Percentiles rank a stretch among this genome's conserved stretches.
These are phyloP conservation scores for Lates calcarifer DNA, from an alignment of 2,113 vertebrate species.

Conservation along the genomic window DNA sequence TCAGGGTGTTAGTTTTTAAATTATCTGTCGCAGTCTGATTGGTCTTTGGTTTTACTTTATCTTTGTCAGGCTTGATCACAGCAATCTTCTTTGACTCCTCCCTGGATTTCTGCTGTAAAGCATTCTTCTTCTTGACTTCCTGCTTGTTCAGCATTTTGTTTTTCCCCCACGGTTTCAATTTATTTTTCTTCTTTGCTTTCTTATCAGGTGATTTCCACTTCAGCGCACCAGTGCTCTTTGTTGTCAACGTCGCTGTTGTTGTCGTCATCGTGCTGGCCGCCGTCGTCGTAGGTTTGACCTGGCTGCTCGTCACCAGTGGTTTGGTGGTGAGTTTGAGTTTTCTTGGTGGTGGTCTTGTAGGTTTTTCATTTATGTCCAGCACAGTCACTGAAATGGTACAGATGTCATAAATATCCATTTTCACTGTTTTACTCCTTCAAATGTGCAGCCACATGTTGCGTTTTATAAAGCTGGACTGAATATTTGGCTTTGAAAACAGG, in stretches of 20 bases:
- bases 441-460: constrained; percentile 14
- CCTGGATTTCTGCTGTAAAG: constrained; percentile 17
- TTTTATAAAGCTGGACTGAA: constrained; percentile 17
- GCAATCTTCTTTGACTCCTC: not conserved
- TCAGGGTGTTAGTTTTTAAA: not conserved
- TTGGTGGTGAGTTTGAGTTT: constrained; percentile 72
- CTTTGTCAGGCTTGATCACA: not conserved
- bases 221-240: not conserved
- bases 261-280: not conserved
- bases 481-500: constrained; percentile 17
- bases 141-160: constrained; percentile 44
- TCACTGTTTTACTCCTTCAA: constrained; percentile 5
- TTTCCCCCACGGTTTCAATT: constrained; percentile 34
- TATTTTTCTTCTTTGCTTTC: constrained; percentile 23
- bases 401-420: constrained; percentile 40
- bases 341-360: constrained; percentile 79
- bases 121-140: constrained; percentile 38
- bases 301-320: constrained; percentile 47
- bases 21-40: constrained; percentile 17
- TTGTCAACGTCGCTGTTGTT: not conserved
- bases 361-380: constrained; percentile 73
- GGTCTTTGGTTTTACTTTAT: constrained; percentile 21
- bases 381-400: constrained; percentile 77
- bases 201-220: constrained; percentile 36
- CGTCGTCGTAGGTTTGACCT: not conserved